These are phyloP conservation scores for Suricata suricatta DNA, from an alignment of 2,113 vertebrate species.

Conservation along the genomic window DNA sequence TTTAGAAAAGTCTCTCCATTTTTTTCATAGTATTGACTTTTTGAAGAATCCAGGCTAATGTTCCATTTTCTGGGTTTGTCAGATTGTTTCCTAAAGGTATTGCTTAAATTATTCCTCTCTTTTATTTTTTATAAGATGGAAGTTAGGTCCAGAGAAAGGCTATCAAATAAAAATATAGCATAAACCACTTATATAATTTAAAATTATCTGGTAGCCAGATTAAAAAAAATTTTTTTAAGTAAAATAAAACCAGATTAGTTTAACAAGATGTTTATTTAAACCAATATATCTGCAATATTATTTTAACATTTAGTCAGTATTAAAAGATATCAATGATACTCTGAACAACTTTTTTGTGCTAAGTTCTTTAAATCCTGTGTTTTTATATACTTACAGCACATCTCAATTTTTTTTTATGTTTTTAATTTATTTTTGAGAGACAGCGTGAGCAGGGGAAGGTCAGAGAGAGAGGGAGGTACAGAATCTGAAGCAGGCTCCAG, in stretches of 20 bases:
- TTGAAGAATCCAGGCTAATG: not conserved
- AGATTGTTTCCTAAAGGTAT: not conserved
- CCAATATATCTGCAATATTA: not conserved
- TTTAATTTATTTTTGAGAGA: too few relatives aligned
- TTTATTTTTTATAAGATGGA: not conserved
- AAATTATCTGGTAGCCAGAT: not conserved
- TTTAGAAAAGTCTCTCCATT: not conserved
- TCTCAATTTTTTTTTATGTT: not conserved
- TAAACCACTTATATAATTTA: not conserved
- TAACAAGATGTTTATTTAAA: not conserved
- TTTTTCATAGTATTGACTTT: not conserved
- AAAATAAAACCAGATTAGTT: slow-evolving; percentile 11
- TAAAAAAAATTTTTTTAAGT: not conserved
- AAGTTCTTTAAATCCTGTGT: not conserved
- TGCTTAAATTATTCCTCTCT: not conserved
- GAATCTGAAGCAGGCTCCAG: too few relatives aligned
- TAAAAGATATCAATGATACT: not conserved
- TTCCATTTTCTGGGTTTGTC: slow-evolving; percentile 2
- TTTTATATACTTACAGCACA: not conserved
- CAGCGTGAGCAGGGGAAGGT: too few relatives aligned
- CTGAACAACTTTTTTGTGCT: not conserved
- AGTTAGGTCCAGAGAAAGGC: not conserved
- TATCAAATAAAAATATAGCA: not conserved
- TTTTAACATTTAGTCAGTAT: not conserved
- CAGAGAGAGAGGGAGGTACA: too few relatives aligned